Conservation (phyloP, 2,113 vertebrate genomes). For the Mormoops blainvillei region DNA sequence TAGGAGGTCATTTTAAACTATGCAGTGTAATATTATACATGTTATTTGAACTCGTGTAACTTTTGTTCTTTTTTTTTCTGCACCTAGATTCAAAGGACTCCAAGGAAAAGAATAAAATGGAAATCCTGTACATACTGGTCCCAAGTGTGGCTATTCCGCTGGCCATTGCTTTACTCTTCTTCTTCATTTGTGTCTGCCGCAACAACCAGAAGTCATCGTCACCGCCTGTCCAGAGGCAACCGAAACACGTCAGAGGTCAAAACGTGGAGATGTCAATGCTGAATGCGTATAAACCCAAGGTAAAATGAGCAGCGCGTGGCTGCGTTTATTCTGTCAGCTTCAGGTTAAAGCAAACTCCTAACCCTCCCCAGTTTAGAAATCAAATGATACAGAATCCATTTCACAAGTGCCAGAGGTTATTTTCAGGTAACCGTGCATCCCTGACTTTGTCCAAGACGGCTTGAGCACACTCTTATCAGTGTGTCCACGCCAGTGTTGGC, state of each 20-base stretch:
- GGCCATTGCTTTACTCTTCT: conserved; percentile 95
- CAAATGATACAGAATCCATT: background rate
- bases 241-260: conserved; percentile 93
- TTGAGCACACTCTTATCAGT: background rate
- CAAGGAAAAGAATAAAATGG: conserved; percentile 94
- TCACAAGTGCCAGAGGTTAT: rapidly evolving
- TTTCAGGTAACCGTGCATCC: rapidly evolving
- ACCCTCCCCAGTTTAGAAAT: background rate
- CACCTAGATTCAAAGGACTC: conserved; percentile 89
- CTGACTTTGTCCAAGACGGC: background rate
- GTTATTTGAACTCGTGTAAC: conserved; percentile 10
- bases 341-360: background rate
- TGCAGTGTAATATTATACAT: background rate
- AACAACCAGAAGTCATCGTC: conserved; percentile 94
- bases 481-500: background rate
- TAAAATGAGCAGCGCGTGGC: conserved; percentile 47
- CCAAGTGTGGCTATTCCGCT: conserved; percentile 95
- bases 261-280: conserved; percentile 99
- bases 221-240: conserved; percentile 88
- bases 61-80: background rate
- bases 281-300: conserved; percentile 95
- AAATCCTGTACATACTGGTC: conserved; percentile 96
- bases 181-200: conserved; percentile 97
- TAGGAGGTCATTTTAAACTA: background rate
- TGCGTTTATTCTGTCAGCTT: background rate